Evolutionary conservation across 1,140 invertebrate genomes (phyloP).

Genomic region (Drosophila bocqueti): DNA sequence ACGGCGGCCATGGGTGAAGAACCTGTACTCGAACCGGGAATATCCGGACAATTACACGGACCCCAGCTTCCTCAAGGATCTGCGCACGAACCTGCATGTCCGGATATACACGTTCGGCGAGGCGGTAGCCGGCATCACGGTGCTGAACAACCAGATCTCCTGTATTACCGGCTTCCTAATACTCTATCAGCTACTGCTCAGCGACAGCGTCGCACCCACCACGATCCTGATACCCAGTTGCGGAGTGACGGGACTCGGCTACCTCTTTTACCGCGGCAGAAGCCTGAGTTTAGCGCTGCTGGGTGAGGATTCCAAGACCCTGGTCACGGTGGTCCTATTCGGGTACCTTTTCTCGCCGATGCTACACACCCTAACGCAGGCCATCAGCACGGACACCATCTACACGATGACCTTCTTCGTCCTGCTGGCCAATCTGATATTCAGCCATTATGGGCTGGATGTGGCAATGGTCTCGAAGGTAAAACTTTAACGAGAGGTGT

Average conservation of each 20-base stretch:
- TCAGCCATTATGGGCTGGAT: conserved; percentile 95
- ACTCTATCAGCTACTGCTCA: conserved; percentile 91
- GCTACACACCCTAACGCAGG: conserved; percentile 97
- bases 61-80: conserved; percentile 92
- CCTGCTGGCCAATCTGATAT: conserved; percentile 94
- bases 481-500: too few relatives aligned
- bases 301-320: conserved; percentile 88
- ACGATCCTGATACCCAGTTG: conserved; percentile 87
- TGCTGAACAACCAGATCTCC: conserved; percentile 91
- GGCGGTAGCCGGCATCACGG: conserved; percentile 90
- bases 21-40: conserved; percentile 94
- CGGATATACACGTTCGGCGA: conserved; percentile 89
- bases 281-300: conserved; percentile 67
- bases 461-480: conserved; percentile 91
- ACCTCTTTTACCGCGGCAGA: conserved; percentile 74
- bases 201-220: conserved; percentile 88
- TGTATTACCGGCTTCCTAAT: conserved; percentile 91
- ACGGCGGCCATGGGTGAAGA: conserved; percentile 91
- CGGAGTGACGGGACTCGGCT: conserved; percentile 86
- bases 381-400: conserved; percentile 98
- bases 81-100: conserved; percentile 93
- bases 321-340: conserved; percentile 92
- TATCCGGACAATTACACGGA: conserved; percentile 97
- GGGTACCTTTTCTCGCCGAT: conserved; percentile 95
- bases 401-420: conserved; percentile 95